phyloP scores from a whole-genome alignment of 2,888 invertebrate genomes.

The Odontocerum albicorne region DNA sequence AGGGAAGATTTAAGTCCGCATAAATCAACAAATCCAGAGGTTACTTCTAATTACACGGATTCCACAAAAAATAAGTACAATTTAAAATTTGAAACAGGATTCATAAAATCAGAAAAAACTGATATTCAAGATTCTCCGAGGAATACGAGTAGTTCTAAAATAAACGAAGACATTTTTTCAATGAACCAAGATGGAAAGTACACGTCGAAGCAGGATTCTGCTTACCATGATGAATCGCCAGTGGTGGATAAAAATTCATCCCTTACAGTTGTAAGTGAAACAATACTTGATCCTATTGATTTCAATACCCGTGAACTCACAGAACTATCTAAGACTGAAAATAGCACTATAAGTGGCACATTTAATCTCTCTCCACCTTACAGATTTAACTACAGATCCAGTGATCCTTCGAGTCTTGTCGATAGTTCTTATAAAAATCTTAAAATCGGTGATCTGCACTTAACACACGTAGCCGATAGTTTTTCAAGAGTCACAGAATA shows the following conservation, averaged over 20 bases:
- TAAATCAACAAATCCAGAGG: conserved; percentile 13
- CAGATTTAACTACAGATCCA: conserved; percentile 31
- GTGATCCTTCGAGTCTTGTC: conserved; percentile 28
- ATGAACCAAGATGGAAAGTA: too few relatives aligned
- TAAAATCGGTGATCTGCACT: conserved; percentile 29
- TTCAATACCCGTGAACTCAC: conserved; percentile 24
- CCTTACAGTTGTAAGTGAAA: conserved; percentile 30
- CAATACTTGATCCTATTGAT: conserved; percentile 25
- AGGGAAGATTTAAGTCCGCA: conserved; percentile 14
- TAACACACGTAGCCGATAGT: conserved; percentile 27
- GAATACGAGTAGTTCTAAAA: too few relatives aligned
- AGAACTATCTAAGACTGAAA: conserved; percentile 33
- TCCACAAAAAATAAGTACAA: conserved; percentile 7
- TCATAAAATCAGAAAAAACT: neutral
- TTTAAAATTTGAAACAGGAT: conserved; percentile 4
- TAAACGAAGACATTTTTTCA: too few relatives aligned
- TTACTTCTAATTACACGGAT: conserved; percentile 22
- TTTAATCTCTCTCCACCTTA: conserved; percentile 31
- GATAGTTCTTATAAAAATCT: conserved; percentile 29
- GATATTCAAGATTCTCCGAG: too few relatives aligned
- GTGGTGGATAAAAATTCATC: conserved; percentile 31
- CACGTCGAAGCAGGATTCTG: too few relatives aligned
- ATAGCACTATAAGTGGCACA: conserved; percentile 29
- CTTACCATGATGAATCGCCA: conserved; percentile 18
- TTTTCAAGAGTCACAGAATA: conserved; percentile 31